Base-by-base conservation (phyloP, 1,140 invertebrate genomes). In the Drosophila setifemur region DNA sequence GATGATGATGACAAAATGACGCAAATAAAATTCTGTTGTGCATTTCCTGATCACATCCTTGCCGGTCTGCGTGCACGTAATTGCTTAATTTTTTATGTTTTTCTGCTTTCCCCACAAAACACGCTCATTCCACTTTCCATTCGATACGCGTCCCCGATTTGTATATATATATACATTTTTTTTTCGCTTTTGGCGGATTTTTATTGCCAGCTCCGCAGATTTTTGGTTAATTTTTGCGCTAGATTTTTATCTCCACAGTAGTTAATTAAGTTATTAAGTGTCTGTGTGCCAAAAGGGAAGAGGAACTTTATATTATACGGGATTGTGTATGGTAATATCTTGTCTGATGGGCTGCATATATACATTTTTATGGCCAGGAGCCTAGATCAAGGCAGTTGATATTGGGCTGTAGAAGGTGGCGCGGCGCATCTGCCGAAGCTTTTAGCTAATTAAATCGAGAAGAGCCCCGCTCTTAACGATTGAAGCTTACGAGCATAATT, bases 201-300 rank as follows among this genome's bases (percentile, higher is more conserved):
- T 79, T 75, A 75, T 81, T 74, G 76, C 57, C 35, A 23, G 43
- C 54, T 35, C 23, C 18, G 16, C 37, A 29, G 68, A 73, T 82
- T 83, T 50, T 42, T 49, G 73, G 61, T 82, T 76, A 73, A 76
- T 64, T 82, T 82, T 81, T 82, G 54, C 73, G 73, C 78, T 83
- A 66, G 78, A 82, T 82, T 82, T 73, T 82, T 77, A 83, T 82
- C 78, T 81, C 26, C 47, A 40, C 45, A 69, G 40, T 66, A 77
- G 73, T 83, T 82, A 82, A 83, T 82, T 82, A 82, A 82, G 78
- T 83, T 82, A 82, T 82, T 82, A 82, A 82, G 61, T 68, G n/a
- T n/a, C n/a, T n/a, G n/a, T n/a, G 67, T 60, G 66, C 55, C 75
- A 58, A n/a, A n/a, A 45, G 75, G 66, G 74, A 61, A 35, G 66